Evolutionary conservation across 2,113 vertebrate genomes (phyloP).

Genomic region (Grammomys dolichurus): DNA sequence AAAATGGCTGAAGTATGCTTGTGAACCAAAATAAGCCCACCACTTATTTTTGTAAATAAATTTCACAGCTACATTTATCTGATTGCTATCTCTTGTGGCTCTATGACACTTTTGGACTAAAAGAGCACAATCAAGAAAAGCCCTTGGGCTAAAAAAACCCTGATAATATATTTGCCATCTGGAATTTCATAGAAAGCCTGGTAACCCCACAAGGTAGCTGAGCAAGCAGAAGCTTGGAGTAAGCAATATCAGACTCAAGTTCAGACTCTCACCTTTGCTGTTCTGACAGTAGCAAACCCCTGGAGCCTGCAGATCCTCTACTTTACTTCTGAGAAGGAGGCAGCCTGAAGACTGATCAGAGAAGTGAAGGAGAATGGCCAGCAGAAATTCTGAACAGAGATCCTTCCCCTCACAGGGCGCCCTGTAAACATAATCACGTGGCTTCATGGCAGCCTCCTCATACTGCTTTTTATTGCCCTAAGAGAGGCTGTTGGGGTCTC

Average conservation of each 20-base stretch:
- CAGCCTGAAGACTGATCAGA: neutral
- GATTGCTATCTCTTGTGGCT: neutral
- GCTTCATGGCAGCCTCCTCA: neutral
- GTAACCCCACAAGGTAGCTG: neutral
- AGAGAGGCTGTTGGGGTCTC: neutral
- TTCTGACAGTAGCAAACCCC: neutral
- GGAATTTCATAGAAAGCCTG: neutral
- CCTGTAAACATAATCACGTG: neutral
- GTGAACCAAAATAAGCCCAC: neutral
- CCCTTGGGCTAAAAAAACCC: neutral
- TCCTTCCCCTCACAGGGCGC: accelerated
- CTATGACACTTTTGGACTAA: neutral
- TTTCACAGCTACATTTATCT: neutral
- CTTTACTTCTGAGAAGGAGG: neutral
- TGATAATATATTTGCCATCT: neutral
- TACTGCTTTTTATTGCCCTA: neutral
- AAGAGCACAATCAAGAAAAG: neutral
- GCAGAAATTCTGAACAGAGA: neutral
- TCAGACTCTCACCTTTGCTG: neutral
- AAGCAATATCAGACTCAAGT: neutral
- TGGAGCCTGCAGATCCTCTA: neutral
- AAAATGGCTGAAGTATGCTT: neutral
- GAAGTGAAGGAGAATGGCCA: neutral
- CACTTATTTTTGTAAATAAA: constrained; percentile 57
- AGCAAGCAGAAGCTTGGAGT: neutral